phyloP scores from a whole-genome alignment of 2,113 vertebrate genomes.

The Chaetura pelagica region DNA sequence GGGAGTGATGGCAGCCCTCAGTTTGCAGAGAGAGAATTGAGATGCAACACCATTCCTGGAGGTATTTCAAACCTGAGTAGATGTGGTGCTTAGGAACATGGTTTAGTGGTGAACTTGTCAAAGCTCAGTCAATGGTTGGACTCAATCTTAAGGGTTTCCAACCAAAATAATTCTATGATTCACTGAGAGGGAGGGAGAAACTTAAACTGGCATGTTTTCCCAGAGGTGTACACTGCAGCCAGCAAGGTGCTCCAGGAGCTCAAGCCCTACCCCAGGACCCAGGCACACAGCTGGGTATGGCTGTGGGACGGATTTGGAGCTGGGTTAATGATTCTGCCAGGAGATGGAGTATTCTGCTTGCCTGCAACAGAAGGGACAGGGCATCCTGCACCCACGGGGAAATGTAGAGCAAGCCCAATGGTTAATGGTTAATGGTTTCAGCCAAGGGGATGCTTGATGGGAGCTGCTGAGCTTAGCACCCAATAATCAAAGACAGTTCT shows the following conservation, averaged over 20 bases:
- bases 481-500: neutral
- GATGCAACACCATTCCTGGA: neutral
- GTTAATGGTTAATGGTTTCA: neutral
- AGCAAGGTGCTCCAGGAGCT: neutral
- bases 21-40: neutral
- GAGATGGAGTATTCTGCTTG: neutral
- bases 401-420: neutral
- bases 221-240: rapidly evolving
- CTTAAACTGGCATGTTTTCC: neutral
- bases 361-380: neutral
- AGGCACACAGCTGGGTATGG: neutral
- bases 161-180: neutral
- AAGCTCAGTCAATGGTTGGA: neutral
- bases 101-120: neutral
- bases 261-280: neutral
- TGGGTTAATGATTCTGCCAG: neutral
- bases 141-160: neutral
- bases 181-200: neutral
- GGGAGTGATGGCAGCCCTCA: neutral
- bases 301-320: neutral
- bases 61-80: neutral
- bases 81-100: rapidly evolving
- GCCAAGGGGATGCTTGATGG: neutral
- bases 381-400: rapidly evolving
- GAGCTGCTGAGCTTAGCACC: neutral